Evolutionary conservation across 2,113 vertebrate species (phyloP), one percentile per base, ranked within the genome.

Genomic region (Puma concolor): DNA sequence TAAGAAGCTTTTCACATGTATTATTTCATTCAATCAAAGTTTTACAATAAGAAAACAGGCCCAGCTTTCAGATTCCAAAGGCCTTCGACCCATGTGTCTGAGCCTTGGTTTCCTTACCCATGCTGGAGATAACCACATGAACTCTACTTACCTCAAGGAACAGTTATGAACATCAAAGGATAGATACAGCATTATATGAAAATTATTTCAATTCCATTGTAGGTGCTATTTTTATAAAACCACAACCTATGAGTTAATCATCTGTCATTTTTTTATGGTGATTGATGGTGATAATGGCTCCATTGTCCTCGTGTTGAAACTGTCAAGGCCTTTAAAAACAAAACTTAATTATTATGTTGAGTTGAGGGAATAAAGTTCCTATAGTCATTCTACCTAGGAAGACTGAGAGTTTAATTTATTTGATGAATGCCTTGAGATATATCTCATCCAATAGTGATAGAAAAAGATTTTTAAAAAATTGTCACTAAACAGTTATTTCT

Each of bases 351-450:
- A 94, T 60, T 82, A 52, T 72, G 85, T 54, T 41, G 72, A 83
- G 41, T 79, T 89, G 25, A 44, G 50, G 2, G 10, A 89, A 97
- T 60, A 66, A 76, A 66, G 33, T 38, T 81, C 36, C 29, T 54
- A 85, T 0, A 81, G n/a, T n/a, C 19, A 76, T 94, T 95, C 91
- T 82, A 83, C 15, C 19, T 71, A 41, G n/a, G 10, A 94, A 69
- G n/a, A 76, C 10, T 93, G n/a, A 95, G 11, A 94, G 69, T 74
- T 90, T 72, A 93, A 38, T 77, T 36, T 84, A 95, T 48, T 57
- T 93, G 69, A 88, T 84, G 48, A 91, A n/a, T 66, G 3, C 84
- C 33, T 74, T 84, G 36, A 3, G 87, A 57, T 95, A 31, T 31
- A 80, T 69, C 16, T 84, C 29, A 88, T 67, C 9, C 2, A 48